Base-by-base conservation (phyloP, 2,113 vertebrate genomes). In the Paratilapia polleni region DNA sequence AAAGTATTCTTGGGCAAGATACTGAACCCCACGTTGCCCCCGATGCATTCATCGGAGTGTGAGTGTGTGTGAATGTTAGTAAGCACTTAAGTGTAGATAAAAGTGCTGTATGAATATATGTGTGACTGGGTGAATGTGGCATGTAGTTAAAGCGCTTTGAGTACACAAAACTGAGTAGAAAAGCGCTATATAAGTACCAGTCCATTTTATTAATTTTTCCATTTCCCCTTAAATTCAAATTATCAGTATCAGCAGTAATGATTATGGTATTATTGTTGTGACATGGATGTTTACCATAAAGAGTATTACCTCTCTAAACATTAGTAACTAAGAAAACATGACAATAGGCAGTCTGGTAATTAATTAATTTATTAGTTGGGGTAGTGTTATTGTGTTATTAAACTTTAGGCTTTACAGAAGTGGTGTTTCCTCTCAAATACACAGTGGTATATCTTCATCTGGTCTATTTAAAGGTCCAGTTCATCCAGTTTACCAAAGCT, bases 371-470 rank as follows among this genome's bases (percentile, higher is more conserved):
- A n/a, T n/a, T n/a, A n/a, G 1, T 52, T 73, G 6, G 24, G 24
- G 24, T 31, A 0, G 31, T 52, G 52, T 73, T 52, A 52, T 73
- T 73, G 5, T 73, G 9, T 31, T 0, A 15, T 52, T 70, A 31
- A 70, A 70, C 43, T 70, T 49, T 11, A 15, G 43, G 14, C 43
- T 49, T 70, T 41, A 68, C 38, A 68, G 62, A 66, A 43, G n/a
- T 24, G n/a, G 24, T 66, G 62, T 47, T 68, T 68, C 63, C 22
- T 68, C 8, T 68, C n/a, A 68, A 47, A 68, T 4, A 43, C 22
- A 26, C 24, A 43, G 63, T 26, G 4, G 24, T 68, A 11, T 47
- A 13, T 26, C 24, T 68, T 0, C 24, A 68, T 47, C 38, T 26
- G 38, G 17, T 68, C 24, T 68, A 19, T 68, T 68, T 68, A 15